Conservation (phyloP, 2,888 invertebrate genomes). For the Ophion slaviceki region DNA sequence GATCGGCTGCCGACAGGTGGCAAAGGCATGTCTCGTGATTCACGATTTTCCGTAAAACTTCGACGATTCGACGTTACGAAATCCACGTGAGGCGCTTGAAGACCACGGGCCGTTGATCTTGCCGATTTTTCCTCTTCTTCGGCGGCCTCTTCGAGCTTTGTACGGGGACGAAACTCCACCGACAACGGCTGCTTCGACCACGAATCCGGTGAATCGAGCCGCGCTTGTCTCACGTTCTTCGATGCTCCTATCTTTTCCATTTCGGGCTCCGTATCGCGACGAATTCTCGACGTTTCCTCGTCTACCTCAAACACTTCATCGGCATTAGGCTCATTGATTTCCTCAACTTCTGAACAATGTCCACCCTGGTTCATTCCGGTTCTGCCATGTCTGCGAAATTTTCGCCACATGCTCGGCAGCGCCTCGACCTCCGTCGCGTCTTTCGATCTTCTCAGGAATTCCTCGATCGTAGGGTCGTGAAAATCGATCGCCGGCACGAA, state of each 20-base stretch:
- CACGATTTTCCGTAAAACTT: conserved; percentile 74
- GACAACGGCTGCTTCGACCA: conserved; percentile 80
- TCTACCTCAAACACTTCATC: not conserved
- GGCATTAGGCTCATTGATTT: conserved; percentile 23
- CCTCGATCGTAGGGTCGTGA: conserved; percentile 61
- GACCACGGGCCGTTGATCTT: conserved; percentile 62
- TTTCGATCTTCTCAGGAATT: conserved; percentile 50
- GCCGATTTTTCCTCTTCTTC: conserved; percentile 67
- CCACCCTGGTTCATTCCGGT: conserved; percentile 48
- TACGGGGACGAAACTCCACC: conserved; percentile 77
- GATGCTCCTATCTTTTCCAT: conserved; percentile 77
- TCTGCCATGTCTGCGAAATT: conserved; percentile 38
- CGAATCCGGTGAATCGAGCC: conserved; percentile 75
- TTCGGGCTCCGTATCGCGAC: conserved; percentile 67
- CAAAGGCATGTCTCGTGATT: conserved; percentile 76
- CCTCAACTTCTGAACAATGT: conserved; percentile 59
- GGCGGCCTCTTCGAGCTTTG: conserved; percentile 68
- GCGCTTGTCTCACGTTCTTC: conserved; percentile 76
- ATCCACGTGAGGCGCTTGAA: conserved; percentile 77
- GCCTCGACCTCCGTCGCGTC: conserved; percentile 65
- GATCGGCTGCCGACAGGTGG: conserved; percentile 52
- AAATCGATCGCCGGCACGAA: conserved; percentile 51
- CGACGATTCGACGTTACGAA: conserved; percentile 79
- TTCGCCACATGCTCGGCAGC: conserved; percentile 60
- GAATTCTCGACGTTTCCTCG: conserved; percentile 26